phyloP scores from a whole-genome alignment of 2,797 vertebrate genomes.

The Falco naumanni region DNA sequence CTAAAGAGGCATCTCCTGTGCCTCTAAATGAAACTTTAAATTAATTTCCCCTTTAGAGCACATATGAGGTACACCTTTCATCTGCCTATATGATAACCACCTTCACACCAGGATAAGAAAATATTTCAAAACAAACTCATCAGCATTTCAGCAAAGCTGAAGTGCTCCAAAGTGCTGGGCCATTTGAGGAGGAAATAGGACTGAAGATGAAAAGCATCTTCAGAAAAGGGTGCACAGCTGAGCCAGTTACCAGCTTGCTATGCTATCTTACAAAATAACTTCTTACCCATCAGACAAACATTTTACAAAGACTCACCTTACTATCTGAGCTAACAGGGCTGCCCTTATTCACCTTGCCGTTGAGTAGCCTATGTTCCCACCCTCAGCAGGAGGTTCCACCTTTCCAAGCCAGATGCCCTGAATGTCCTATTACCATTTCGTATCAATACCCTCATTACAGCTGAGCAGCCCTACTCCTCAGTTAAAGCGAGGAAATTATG shows the following conservation, averaged over 20 bases:
- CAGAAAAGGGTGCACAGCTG: background rate
- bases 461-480: background rate
- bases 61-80: background rate
- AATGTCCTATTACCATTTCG: rapidly evolving
- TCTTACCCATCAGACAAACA: background rate
- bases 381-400: background rate
- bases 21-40: background rate
- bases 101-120: background rate
- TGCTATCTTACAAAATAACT: background rate
- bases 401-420: background rate
- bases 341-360: background rate
- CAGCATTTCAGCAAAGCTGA: background rate
- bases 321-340: background rate
- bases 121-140: background rate
- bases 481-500: background rate
- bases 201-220: background rate
- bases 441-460: background rate
- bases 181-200: background rate
- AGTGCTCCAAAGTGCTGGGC: background rate
- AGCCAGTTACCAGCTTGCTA: background rate
- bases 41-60: background rate
- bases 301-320: background rate
- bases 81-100: background rate
- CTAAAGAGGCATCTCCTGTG: too few species aligned
- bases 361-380: background rate